Percentiles rank a stretch among this genome's conserved stretches.
Conservation (phyloP, 2,888 invertebrate species). For the Sericinus montela region DNA sequence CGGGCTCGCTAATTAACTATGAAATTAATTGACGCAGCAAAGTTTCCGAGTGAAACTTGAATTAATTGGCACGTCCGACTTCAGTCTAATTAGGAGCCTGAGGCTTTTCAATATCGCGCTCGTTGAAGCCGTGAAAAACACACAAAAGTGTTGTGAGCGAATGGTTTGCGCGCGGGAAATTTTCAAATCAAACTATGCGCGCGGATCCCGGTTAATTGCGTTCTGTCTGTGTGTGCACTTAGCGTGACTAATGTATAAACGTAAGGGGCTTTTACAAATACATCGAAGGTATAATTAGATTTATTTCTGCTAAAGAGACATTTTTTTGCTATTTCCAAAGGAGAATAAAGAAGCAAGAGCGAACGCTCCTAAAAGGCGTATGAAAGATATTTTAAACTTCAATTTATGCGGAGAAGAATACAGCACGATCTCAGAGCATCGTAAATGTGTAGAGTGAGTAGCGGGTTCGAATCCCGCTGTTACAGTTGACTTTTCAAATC, state of each 20-base stretch:
- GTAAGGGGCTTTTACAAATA: conserved; percentile 14
- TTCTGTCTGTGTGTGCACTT: conserved; percentile 20
- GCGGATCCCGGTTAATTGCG: conserved; percentile 38
- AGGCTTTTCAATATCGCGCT: conserved; percentile 75
- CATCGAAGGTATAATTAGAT: conserved; percentile 11
- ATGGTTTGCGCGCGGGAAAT: conserved; percentile 42
- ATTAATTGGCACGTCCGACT: conserved; percentile 80
- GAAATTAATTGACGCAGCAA: conserved; percentile 80
- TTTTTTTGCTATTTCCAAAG: too few relatives aligned
- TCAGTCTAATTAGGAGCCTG: conserved; percentile 78
- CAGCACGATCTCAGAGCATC: too few relatives aligned
- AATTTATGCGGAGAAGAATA: too few relatives aligned
- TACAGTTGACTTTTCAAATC: too few relatives aligned
- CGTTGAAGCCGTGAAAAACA: conserved; percentile 74
- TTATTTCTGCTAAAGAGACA: too few relatives aligned
- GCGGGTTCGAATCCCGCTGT: too few relatives aligned
- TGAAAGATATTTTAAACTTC: too few relatives aligned
- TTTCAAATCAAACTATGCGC: conserved; percentile 36
- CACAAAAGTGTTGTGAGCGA: conserved; percentile 70
- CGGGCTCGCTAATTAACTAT: conserved; percentile 76
- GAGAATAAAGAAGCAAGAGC: too few relatives aligned
- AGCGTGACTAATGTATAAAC: too few relatives aligned
- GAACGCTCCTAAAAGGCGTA: too few relatives aligned
- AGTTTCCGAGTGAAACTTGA: conserved; percentile 79
- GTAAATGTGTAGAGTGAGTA: too few relatives aligned